Base-by-base conservation (phyloP, 2,113 vertebrate genomes). In the Falcunculus frontatus region DNA sequence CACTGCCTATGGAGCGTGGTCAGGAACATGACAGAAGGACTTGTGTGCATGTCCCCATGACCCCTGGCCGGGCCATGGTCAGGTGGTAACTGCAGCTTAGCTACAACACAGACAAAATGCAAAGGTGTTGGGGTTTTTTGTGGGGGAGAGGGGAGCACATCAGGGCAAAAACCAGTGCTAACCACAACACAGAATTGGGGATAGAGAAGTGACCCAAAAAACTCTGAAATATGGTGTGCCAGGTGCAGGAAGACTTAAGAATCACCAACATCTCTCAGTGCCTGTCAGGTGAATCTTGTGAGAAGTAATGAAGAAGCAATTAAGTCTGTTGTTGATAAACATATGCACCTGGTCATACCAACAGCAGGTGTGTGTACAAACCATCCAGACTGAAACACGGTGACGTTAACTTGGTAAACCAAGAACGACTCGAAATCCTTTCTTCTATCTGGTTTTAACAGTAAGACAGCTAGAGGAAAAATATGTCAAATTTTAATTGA, bases 1-100 rank as follows among this genome's bases (percentile, higher is more conserved):
- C 57, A 12, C n/a, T 22, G 23, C 2, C 86, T 11, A 9, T 0
- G n/a, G 29, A 74, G 37, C 2, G 3, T 1, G 0, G 16, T 23
- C 56, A 55, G 39, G 8, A 62, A 37, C 10, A 3, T 0, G 5
- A 29, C 23, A 1, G 30, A 29, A 73, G 35, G 44, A 73, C 7
- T 44, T 18, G 16, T 0, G 16, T 19, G 23, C 42, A 1, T 1
- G 20, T 60, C 27, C 53, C 33, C 53, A 30, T 14, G 47, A 33
- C 42, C 17, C 22, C 26, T 10, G 20, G 32, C 26, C 0, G 1
- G 37, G 37, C 27, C 35, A 10, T 0, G 9, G 25, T 11, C 25
- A 62, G 29, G n/a, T 3, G 30, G 29, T 35, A 65, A 17, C 35
- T 27, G 30, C 21, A 42, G 47, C n/a, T 49, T 0, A 30, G 33